Percentiles rank a stretch among this genome's conserved stretches.
Evolutionary conservation across 2,113 vertebrate genomes (phyloP).

Genomic region (Empidonax traillii): DNA sequence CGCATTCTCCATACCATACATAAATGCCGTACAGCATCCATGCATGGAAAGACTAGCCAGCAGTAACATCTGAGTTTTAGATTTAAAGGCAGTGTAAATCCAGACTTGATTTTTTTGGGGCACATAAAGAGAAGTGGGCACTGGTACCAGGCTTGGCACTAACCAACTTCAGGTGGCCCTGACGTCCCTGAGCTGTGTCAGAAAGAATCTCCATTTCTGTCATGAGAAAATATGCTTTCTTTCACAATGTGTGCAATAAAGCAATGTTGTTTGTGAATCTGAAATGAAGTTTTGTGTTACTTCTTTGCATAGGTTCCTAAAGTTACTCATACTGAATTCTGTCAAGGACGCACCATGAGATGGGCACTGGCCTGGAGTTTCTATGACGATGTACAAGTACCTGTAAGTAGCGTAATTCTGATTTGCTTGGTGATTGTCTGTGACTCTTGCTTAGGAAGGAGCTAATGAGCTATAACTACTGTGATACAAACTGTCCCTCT

Average conservation of each 20-base stretch:
- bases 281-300: not conserved
- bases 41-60: not conserved
- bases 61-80: not conserved
- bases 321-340: conserved; percentile 97
- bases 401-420: conserved; percentile 79
- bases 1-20: not conserved
- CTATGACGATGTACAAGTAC: conserved; percentile 91
- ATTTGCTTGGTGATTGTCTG: not conserved
- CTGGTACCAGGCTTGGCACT: not conserved
- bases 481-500: not conserved
- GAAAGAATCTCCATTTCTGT: not conserved
- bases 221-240: not conserved
- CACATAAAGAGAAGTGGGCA: not conserved
- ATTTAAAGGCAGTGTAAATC: not conserved
- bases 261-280: not conserved
- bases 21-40: not conserved
- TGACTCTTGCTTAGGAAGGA: not conserved
- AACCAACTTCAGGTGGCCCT: not conserved
- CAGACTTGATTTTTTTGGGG: not conserved
- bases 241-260: not conserved
- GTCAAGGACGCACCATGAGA: conserved; percentile 96
- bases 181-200: not conserved
- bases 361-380: conserved; percentile 99
- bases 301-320: conserved; percentile 84
- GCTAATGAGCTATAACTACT: not conserved